phyloP scores from a whole-genome alignment of 2,797 vertebrate genomes.

The Gambusia yucatana region DNA sequence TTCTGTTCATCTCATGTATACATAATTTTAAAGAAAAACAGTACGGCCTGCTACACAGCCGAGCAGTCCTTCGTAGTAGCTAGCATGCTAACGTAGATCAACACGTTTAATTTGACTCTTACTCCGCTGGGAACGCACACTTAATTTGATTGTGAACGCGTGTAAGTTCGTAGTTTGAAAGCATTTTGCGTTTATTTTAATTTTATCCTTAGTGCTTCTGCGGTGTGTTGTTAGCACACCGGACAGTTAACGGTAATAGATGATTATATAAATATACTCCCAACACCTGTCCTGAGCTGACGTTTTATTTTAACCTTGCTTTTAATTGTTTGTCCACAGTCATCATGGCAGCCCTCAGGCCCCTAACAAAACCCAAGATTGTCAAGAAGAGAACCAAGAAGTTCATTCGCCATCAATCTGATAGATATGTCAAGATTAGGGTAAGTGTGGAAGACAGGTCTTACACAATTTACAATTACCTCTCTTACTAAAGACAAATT shows the following conservation, averaged over 20 bases:
- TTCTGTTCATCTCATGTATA: fast-evolving
- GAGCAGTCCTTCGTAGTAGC: background rate
- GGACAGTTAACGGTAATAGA: background rate
- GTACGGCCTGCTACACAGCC: constrained; percentile 12
- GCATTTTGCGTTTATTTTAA: no score
- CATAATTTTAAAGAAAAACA: background rate
- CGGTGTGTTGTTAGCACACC: background rate
- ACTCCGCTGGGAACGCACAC: background rate
- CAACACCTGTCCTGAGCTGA: background rate
- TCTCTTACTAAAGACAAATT: background rate
- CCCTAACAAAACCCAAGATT: constrained; percentile 93
- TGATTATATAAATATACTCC: background rate
- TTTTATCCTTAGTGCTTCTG: background rate
- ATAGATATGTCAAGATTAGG: constrained; percentile 98
- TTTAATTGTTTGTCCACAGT: constrained; percentile 59
- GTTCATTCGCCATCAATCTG: constrained; percentile 98
- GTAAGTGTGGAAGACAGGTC: constrained; percentile 62
- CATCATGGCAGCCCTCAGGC: constrained; percentile 92
- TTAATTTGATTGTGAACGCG: background rate
- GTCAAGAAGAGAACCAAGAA: constrained; percentile 99
- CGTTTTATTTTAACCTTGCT: background rate
- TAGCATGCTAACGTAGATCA: constrained; percentile 28
- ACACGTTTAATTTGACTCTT: constrained; percentile 25
- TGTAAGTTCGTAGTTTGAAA: background rate
- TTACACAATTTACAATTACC: background rate